Conservation (phyloP, 2,888 invertebrate genomes). For the Orchesellides sinensis region DNA sequence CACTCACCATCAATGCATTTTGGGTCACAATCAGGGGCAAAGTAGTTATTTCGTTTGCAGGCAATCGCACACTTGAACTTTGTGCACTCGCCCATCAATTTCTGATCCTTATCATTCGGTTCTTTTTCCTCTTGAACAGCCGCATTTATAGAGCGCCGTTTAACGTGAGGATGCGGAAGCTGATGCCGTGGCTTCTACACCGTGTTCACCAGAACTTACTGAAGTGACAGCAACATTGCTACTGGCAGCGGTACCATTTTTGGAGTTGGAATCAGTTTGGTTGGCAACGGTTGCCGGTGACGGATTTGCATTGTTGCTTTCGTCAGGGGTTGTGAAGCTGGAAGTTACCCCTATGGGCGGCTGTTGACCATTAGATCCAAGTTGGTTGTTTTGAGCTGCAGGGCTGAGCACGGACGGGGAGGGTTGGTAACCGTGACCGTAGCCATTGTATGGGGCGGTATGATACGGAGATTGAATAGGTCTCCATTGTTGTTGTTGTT, state of each 20-base stretch:
- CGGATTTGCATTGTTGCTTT: background rate
- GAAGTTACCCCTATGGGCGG: background rate
- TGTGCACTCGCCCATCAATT: constrained; percentile 21
- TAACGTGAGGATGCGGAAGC: too few relatives aligned
- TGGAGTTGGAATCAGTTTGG: background rate
- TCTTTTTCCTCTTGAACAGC: background rate
- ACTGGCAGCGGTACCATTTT: too few relatives aligned
- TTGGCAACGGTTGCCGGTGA: background rate
- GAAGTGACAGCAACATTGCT: constrained; percentile 12
- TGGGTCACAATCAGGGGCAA: constrained; percentile 45
- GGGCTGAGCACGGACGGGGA: constrained; percentile 12
- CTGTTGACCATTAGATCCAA: constrained; percentile 19
- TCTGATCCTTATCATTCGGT: constrained; percentile 1
- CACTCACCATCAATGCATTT: constrained; percentile 45
- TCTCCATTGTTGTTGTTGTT: constrained; percentile 44
- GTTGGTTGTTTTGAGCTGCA: constrained; percentile 9
- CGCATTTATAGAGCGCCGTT: constrained; percentile 37
- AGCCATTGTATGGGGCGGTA: constrained; percentile 4
- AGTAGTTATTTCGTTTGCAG: constrained; percentile 46
- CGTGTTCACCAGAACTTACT: background rate
- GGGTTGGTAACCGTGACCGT: constrained; percentile 17
- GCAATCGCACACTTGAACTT: constrained; percentile 47
- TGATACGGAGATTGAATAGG: constrained; percentile 37
- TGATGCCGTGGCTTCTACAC: too few relatives aligned
- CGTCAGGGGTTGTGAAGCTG: background rate